Conservation (phyloP, 2,888 invertebrate species). For the Temnothorax unifasciatus region DNA sequence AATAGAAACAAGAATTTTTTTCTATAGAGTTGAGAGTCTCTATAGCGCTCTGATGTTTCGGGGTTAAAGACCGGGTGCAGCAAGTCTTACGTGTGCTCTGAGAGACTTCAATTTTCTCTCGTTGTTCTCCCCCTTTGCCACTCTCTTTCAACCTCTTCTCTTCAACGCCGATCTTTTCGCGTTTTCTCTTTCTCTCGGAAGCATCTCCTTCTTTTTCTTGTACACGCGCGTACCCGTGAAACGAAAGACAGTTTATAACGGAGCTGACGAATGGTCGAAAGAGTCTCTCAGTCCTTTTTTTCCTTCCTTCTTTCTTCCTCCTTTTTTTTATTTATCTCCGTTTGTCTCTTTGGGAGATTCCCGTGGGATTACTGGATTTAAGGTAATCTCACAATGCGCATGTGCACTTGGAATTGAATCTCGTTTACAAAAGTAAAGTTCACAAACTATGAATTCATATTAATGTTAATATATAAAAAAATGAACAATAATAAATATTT, state of each 20-base stretch:
- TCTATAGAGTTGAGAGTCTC: conserved; percentile 68
- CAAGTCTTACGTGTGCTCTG: conserved; percentile 76
- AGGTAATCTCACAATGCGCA: conserved; percentile 39
- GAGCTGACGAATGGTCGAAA: conserved; percentile 70
- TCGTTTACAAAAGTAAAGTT: conserved; percentile 4
- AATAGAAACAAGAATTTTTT: conserved; percentile 1
- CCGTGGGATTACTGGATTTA: conserved; percentile 73
- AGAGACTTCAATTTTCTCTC: conserved; percentile 74
- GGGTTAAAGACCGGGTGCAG: conserved; percentile 79
- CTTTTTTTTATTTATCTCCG: conserved; percentile 35
- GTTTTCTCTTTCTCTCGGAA: conserved; percentile 47
- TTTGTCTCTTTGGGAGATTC: conserved; percentile 74
- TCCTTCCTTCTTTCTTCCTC: conserved; percentile 23
- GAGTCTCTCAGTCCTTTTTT: conserved; percentile 26
- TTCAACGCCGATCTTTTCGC: conserved; percentile 56
- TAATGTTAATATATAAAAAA: background rate
- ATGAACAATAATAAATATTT: background rate
- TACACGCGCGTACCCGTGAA: conserved; percentile 14
- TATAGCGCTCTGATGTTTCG: conserved; percentile 67
- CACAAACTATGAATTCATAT: background rate
- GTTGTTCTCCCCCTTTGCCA: conserved; percentile 66
- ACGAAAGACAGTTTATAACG: conserved; percentile 69
- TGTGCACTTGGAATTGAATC: conserved; percentile 13
- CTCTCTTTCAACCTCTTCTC: conserved; percentile 57
- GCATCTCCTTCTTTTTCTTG: conserved; percentile 24